phyloP scores from a whole-genome alignment of 1,140 invertebrate species.

The Zaprionus kolodkinae region DNA sequence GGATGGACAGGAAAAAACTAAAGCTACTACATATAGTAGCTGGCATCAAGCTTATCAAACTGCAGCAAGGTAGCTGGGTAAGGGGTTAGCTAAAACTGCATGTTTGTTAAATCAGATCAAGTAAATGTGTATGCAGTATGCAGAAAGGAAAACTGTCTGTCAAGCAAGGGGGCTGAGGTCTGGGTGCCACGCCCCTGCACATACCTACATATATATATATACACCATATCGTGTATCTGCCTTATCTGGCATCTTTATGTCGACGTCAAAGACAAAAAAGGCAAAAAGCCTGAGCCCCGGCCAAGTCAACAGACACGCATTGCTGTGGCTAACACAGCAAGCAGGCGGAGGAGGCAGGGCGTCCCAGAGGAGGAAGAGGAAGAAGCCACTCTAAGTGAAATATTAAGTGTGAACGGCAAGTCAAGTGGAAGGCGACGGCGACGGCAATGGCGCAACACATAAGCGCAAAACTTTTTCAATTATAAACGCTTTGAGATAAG shows the following conservation, averaged over 20 bases:
- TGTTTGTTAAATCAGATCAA: conserved; percentile 24
- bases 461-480: conserved; percentile 74
- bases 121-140: not conserved
- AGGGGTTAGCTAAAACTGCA: not conserved
- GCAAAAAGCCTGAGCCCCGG: conserved; percentile 4
- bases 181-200: too few species aligned
- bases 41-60: conserved; percentile 14
- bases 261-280: conserved; percentile 11
- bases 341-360: not conserved
- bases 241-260: conserved; percentile 17
- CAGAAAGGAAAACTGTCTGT: too few species aligned
- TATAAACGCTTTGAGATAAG: conserved; percentile 61
- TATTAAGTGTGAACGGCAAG: conserved; percentile 71
- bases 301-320: conserved; percentile 19
- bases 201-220: not conserved
- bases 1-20: not conserved
- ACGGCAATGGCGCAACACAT: conserved; percentile 26
- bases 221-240: not conserved
- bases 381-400: conserved; percentile 42
- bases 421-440: conserved; percentile 52
- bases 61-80: not conserved
- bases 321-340: conserved; percentile 1
- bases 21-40: not conserved
- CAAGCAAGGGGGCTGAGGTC: too few species aligned
- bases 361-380: not conserved